These are phyloP conservation scores for Caenorhabditis becei DNA, from an alignment of 2,888 invertebrate genomes.

Conservation along the genomic window DNA sequence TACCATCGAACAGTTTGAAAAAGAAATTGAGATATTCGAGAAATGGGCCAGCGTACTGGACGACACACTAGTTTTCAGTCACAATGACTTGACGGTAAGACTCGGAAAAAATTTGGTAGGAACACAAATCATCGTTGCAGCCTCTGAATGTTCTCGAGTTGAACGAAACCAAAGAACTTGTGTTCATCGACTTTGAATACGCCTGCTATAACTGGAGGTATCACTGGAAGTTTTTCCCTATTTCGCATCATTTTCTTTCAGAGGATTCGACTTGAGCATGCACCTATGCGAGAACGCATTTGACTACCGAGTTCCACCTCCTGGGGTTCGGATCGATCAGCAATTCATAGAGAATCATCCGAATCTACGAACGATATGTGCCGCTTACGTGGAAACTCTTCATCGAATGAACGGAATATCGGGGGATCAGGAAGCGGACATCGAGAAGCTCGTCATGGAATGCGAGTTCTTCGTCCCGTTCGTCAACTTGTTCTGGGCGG, in stretches of 20 bases:
- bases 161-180: slow-evolving; percentile 23
- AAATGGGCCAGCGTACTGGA: slow-evolving; percentile 28
- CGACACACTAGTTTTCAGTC: slow-evolving; percentile 46
- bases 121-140: slow-evolving; percentile 15
- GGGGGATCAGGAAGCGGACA: not conserved
- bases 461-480: slow-evolving; percentile 47
- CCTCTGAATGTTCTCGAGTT: slow-evolving; percentile 40
- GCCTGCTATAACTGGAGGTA: slow-evolving; percentile 53
- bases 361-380: slow-evolving; percentile 24
- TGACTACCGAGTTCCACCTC: slow-evolving; percentile 33
- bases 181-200: slow-evolving; percentile 55
- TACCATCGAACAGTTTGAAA: slow-evolving; percentile 21
- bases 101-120: too few relatives aligned
- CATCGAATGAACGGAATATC: slow-evolving; percentile 30
- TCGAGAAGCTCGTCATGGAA: slow-evolving; percentile 18
- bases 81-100: slow-evolving; percentile 51
- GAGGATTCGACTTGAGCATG: slow-evolving; percentile 41
- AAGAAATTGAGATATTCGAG: slow-evolving; percentile 40
- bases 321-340: slow-evolving; percentile 40
- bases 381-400: slow-evolving; percentile 30
- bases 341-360: slow-evolving; percentile 42
- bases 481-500: slow-evolving; percentile 42
- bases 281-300: slow-evolving; percentile 38
- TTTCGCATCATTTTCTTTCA: slow-evolving; percentile 11
- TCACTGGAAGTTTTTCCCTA: too few relatives aligned